Evolutionary conservation across 2,797 vertebrate species (phyloP).

Genomic region (Enteromius thamalakanensis): DNA sequence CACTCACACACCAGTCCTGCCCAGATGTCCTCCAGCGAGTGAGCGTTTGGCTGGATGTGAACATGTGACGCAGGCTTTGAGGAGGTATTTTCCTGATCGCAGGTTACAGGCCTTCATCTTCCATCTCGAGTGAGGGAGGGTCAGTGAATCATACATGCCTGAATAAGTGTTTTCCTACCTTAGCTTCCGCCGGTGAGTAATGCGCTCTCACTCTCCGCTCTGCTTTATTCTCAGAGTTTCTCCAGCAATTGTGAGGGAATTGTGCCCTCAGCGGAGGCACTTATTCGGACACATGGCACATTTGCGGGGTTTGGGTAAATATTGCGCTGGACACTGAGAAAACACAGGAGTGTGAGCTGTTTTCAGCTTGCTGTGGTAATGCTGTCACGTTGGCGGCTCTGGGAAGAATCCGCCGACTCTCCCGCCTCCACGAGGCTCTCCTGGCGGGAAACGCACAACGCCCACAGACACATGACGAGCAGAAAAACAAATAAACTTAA

Average conservation of each 20-base stretch:
- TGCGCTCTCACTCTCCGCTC: not conserved
- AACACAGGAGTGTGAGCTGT: not conserved
- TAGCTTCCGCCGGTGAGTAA: conserved; percentile 16
- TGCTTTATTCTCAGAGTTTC: conserved; percentile 9
- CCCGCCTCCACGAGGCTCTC: conserved; percentile 13
- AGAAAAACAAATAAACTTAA: conserved; percentile 5
- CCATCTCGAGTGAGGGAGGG: not conserved
- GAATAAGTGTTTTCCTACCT: conserved; percentile 21
- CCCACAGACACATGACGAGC: conserved; percentile 12
- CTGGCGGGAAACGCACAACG: not conserved
- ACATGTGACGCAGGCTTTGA: not conserved
- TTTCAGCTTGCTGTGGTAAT: not conserved
- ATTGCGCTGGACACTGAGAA: not conserved
- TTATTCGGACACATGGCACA: not conserved
- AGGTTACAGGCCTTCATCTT: not conserved
- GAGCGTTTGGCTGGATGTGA: not conserved
- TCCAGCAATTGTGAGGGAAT: not conserved
- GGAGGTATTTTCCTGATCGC: conserved; percentile 1
- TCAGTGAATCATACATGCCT: conserved; percentile 21
- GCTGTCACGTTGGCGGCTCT: not conserved
- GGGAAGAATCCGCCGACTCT: conserved; percentile 29
- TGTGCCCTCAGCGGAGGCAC: not conserved
- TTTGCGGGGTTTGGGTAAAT: not conserved
- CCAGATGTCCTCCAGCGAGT: not conserved
- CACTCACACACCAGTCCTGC: not conserved